phyloP scores from a whole-genome alignment of 2,888 invertebrate genomes.

The Agrochola litura region DNA sequence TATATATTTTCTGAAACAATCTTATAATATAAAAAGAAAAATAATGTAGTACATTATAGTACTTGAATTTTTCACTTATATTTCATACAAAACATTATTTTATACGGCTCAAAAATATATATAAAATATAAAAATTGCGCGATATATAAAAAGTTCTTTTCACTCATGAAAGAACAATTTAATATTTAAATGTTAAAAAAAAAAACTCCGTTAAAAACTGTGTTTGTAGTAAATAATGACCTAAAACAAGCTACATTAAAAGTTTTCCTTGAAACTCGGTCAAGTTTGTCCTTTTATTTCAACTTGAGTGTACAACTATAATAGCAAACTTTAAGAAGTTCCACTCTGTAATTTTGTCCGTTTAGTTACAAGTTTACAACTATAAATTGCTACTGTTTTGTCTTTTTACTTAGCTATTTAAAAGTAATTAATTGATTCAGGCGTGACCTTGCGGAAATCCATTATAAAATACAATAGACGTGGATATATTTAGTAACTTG shows the following conservation, averaged over 20 bases:
- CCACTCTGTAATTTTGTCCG: not conserved
- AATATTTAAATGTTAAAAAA: conserved; percentile 12
- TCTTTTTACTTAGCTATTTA: not conserved
- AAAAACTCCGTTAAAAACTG: conserved; percentile 20
- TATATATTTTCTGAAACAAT: conserved; percentile 59
- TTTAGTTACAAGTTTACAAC: conserved; percentile 12
- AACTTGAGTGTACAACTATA: conserved; percentile 34
- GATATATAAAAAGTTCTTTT: conserved; percentile 2
- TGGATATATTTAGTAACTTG: too few species aligned
- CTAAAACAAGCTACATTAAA: conserved; percentile 28
- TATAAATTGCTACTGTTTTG: not conserved
- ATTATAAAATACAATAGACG: too few species aligned
- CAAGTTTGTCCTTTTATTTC: conserved; percentile 55
- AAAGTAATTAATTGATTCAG: too few species aligned
- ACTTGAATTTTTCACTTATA: conserved; percentile 34
- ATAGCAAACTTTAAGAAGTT: conserved; percentile 18
- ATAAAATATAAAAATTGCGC: conserved; percentile 4
- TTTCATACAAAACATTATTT: conserved; percentile 28
- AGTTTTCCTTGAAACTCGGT: conserved; percentile 30
- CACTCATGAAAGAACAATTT: conserved; percentile 14
- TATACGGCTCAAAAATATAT: conserved; percentile 21
- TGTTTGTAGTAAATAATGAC: conserved; percentile 32
- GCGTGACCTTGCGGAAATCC: too few species aligned
- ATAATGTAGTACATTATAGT: conserved; percentile 21
- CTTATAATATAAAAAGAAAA: conserved; percentile 37